phyloP scores from a whole-genome alignment of 2,888 invertebrate genomes.

The Megastigmus dorsalis region DNA sequence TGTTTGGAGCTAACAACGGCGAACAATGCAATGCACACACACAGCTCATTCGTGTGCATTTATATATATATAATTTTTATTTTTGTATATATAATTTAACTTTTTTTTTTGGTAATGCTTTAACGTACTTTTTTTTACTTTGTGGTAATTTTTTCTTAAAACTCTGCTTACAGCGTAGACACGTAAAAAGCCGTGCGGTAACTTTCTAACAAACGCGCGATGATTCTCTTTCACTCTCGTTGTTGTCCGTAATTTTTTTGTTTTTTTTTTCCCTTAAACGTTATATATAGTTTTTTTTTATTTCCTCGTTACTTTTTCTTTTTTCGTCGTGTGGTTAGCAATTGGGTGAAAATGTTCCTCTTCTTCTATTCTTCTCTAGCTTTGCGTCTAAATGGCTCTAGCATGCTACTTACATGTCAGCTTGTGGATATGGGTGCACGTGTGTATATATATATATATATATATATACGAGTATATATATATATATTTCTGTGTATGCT shows the following conservation, averaged over 20 bases:
- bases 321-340: neutral
- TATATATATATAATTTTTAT: neutral
- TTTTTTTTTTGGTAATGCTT: neutral
- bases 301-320: neutral
- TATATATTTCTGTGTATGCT: neutral
- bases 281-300: too few species aligned
- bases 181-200: constrained; percentile 28
- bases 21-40: neutral
- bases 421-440: neutral
- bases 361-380: neutral
- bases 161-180: constrained; percentile 5
- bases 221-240: neutral
- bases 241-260: neutral
- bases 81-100: constrained; percentile 5
- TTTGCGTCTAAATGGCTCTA: constrained; percentile 31
- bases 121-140: neutral
- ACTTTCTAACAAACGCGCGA: constrained; percentile 11
- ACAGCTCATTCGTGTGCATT: neutral
- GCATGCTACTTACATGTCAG: constrained; percentile 8
- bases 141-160: constrained; percentile 6
- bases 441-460: neutral
- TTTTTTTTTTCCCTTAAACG: too few species aligned
- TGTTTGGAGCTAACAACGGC: neutral
- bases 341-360: neutral
- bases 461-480: neutral